Evolutionary conservation across 2,888 invertebrate species (phyloP).

Genomic region (Mythimna pallens): DNA sequence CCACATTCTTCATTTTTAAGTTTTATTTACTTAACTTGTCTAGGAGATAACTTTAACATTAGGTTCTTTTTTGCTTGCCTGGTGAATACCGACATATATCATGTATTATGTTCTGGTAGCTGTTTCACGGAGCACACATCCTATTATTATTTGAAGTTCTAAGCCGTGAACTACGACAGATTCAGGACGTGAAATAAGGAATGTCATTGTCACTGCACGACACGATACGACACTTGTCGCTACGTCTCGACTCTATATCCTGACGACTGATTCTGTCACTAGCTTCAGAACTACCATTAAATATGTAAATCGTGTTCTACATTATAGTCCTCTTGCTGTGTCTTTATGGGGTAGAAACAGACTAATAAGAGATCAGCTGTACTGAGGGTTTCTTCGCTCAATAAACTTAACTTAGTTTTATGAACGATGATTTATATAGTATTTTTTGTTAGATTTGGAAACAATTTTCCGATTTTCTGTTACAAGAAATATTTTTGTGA

Average conservation of each 20-base stretch:
- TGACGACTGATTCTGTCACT: constrained; percentile 38
- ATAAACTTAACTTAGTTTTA: not conserved
- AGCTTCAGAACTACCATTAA: constrained; percentile 30
- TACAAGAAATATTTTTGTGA: not conserved
- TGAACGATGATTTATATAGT: not conserved
- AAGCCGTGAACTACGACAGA: constrained; percentile 21
- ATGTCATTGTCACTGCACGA: constrained; percentile 20
- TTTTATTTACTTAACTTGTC: too few species aligned
- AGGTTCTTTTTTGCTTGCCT: not conserved
- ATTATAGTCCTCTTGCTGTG: constrained; percentile 27
- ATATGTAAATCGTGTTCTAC: constrained; percentile 44
- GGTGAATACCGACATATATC: not conserved
- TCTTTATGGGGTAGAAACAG: constrained; percentile 1
- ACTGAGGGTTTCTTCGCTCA: not conserved
- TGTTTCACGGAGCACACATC: constrained; percentile 1
- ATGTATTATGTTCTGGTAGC: not conserved
- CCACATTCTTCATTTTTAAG: not conserved
- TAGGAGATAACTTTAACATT: not conserved
- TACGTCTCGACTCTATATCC: constrained; percentile 4
- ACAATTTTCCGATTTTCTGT: not conserved
- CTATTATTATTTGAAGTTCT: constrained; percentile 11
- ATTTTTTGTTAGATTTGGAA: not conserved
- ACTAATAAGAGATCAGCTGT: not conserved
- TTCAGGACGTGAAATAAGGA: constrained; percentile 27
- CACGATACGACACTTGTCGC: constrained; percentile 24